A percentile compares a stretch with the other conserved stretches of the same genome.
These are phyloP conservation scores for Mormyrus proboscirostris DNA, from an alignment of 2,797 vertebrate species.

Conservation along the genomic window DNA sequence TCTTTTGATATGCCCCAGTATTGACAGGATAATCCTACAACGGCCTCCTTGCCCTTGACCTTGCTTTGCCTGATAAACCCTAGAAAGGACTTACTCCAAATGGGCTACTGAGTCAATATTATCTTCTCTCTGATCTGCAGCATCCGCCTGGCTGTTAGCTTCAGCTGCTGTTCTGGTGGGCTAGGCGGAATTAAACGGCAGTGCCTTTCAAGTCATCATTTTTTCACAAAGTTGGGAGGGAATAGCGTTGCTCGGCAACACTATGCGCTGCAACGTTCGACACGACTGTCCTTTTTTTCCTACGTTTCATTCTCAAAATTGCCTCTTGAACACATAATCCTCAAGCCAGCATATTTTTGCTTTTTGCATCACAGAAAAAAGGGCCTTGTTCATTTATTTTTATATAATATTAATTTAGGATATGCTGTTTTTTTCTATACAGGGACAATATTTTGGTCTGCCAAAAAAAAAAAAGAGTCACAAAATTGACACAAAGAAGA, in stretches of 20 bases:
- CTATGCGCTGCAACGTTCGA: background rate
- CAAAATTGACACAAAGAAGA: background rate
- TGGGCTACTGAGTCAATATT: background rate
- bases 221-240: background rate
- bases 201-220: background rate
- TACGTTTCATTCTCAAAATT: background rate
- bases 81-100: background rate
- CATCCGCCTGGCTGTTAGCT: background rate
- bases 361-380: background rate
- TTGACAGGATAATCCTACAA: background rate
- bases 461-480: background rate
- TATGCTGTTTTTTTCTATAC: background rate
- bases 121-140: background rate
- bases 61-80: background rate
- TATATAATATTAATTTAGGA: background rate
- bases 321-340: background rate
- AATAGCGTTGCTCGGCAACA: background rate
- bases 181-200: background rate
- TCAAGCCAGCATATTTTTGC: background rate
- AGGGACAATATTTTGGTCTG: background rate
- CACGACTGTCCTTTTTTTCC: background rate
- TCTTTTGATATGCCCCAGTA: background rate
- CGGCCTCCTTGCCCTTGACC: background rate
- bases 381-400: background rate
- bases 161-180: background rate